A percentile compares a stretch with the other conserved stretches of the same genome.
phyloP scores from a whole-genome alignment of 2,888 invertebrate species.

The Platycheirus rosarum region DNA sequence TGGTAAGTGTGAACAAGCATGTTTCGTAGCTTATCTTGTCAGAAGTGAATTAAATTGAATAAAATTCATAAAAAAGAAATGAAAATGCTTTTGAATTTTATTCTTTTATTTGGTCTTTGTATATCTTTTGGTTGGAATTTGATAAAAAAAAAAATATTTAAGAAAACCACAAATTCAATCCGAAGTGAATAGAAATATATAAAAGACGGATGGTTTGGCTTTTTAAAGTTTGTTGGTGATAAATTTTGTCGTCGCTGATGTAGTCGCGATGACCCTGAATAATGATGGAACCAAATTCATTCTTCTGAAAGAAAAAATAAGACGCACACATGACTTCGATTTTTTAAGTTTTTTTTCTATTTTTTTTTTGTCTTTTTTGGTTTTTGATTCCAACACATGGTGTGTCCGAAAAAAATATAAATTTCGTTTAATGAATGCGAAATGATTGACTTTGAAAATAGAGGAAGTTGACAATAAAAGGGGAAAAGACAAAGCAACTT shows the following conservation, averaged over 20 bases:
- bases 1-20: slow-evolving; percentile 27
- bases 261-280: slow-evolving; percentile 66
- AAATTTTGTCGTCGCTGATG: slow-evolving; percentile 51
- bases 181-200: slow-evolving; percentile 33
- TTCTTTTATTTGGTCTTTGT: neutral
- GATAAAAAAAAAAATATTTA: slow-evolving; percentile 3
- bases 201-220: slow-evolving; percentile 18
- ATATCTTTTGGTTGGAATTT: slow-evolving; percentile 28
- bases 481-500: neutral
- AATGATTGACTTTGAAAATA: slow-evolving; percentile 58
- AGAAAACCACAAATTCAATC: slow-evolving; percentile 9
- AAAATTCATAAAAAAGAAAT: neutral
- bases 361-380: neutral
- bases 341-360: slow-evolving; percentile 4
- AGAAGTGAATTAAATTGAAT: slow-evolving; percentile 1
- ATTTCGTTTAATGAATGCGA: slow-evolving; percentile 58
- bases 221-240: slow-evolving; percentile 47
- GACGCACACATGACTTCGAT: slow-evolving; percentile 32
- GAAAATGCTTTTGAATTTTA: neutral
- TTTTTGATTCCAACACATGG: neutral
- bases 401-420: neutral
- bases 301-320: slow-evolving; percentile 14
- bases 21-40: slow-evolving; percentile 29
- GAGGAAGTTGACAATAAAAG: slow-evolving; percentile 45
- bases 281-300: slow-evolving; percentile 48